Percentiles rank a stretch among this genome's conserved stretches.
Evolutionary conservation across 2,797 vertebrate species (phyloP).

Genomic region (Pogoniulus pusillus): DNA sequence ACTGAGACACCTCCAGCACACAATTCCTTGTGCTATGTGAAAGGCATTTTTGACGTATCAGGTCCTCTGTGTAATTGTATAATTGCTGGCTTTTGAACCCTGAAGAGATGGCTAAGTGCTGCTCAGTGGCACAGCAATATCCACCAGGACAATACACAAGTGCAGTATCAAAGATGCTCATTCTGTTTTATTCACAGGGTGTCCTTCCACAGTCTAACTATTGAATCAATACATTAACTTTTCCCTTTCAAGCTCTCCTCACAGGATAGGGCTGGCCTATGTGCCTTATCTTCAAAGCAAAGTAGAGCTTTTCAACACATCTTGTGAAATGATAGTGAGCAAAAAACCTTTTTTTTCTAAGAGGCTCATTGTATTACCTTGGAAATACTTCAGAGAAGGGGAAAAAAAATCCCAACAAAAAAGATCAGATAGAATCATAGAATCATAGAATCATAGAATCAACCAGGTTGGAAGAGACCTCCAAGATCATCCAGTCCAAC

Average conservation of each 20-base stretch:
- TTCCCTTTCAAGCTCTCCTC: not conserved
- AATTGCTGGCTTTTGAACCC: not conserved
- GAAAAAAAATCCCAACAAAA: too few species aligned
- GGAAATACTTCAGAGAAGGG: not conserved
- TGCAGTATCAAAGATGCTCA: fast-evolving
- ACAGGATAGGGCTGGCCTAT: not conserved
- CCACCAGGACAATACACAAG: not conserved
- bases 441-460: too few species aligned
- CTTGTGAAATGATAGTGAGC: not conserved
- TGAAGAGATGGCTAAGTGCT: not conserved
- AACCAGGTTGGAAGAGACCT: too few species aligned
- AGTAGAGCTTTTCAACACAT: not conserved
- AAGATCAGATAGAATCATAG: too few species aligned
- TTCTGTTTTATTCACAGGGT: not conserved
- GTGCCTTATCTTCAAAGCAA: not conserved
- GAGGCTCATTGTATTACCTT: not conserved
- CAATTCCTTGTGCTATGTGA: not conserved
- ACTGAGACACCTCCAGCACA: not conserved
- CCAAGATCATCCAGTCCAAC: too few species aligned
- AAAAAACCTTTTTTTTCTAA: not conserved
- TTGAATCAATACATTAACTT: not conserved
- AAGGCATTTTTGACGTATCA: not conserved
- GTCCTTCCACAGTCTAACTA: not conserved
- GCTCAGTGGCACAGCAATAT: not conserved
- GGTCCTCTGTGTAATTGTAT: not conserved